Conservation (phyloP, 2,797 vertebrate species). For the Parauchenoglanis punctatus region DNA sequence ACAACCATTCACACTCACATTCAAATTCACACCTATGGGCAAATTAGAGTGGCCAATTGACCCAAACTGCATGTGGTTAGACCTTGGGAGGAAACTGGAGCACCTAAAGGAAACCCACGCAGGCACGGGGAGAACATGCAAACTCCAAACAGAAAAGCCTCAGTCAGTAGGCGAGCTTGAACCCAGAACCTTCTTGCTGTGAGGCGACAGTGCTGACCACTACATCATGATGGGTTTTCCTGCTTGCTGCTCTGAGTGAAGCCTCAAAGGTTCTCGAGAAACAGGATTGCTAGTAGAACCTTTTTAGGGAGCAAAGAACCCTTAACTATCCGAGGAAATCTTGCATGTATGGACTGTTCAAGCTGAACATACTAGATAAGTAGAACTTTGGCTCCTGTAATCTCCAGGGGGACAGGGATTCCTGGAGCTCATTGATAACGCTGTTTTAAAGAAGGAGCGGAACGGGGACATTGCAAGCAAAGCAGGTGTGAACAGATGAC, state of each 20-base stretch:
- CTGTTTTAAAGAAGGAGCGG: constrained; percentile 21
- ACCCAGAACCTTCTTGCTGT: too few relatives aligned
- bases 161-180: too few relatives aligned
- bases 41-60: too few relatives aligned
- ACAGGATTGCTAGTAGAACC: not conserved
- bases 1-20: too few relatives aligned
- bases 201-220: too few relatives aligned
- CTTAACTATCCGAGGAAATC: not conserved
- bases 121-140: too few relatives aligned
- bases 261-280: not conserved
- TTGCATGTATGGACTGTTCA: not conserved
- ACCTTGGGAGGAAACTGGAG: too few relatives aligned
- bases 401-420: not conserved
- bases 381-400: constrained; percentile 24
- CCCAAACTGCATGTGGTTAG: too few relatives aligned
- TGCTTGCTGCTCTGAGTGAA: not conserved
- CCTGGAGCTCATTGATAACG: constrained; percentile 25
- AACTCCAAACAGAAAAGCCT: too few relatives aligned
- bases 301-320: not conserved
- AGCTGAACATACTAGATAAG: not conserved
- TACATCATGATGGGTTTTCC: not conserved
- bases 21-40: too few relatives aligned
- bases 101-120: too few relatives aligned
- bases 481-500: constrained; percentile 59
- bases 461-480: constrained; percentile 26